A percentile compares a stretch with the other conserved stretches of the same genome.
Evolutionary conservation across 2,113 vertebrate genomes (phyloP).

Genomic region (Macaca nemestrina): DNA sequence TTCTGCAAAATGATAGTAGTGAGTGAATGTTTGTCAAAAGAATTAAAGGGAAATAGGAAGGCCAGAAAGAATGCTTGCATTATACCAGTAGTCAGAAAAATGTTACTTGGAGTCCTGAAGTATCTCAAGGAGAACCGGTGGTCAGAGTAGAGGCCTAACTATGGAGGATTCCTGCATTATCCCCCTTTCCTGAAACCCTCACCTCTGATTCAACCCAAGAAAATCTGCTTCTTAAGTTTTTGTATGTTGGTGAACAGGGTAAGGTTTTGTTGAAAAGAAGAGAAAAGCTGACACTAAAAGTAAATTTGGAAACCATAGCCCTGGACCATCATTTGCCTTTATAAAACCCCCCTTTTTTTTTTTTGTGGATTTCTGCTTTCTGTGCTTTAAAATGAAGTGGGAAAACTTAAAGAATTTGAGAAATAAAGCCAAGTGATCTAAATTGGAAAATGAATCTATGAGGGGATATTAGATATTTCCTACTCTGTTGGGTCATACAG

Average conservation of each 20-base stretch:
- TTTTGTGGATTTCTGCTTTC: not conserved
- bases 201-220: not conserved
- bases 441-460: constrained; percentile 22
- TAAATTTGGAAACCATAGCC: constrained; percentile 5
- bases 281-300: constrained; percentile 29
- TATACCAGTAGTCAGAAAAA: not conserved
- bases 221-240: not conserved
- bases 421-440: constrained; percentile 47
- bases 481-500: not conserved
- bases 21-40: not conserved
- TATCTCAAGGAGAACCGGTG: not conserved
- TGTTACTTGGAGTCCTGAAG: not conserved
- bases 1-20: not conserved
- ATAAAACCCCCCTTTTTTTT: not conserved
- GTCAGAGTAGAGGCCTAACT: not conserved
- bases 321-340: not conserved
- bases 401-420: constrained; percentile 40
- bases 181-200: not conserved
- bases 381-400: constrained; percentile 16
- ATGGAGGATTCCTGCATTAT: not conserved
- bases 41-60: not conserved
- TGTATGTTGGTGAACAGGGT: not conserved
- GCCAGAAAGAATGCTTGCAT: not conserved
- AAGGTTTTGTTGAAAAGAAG: not conserved
- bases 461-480: constrained; percentile 26